Evolutionary conservation across 2,113 vertebrate species (phyloP).

Genomic region (Triplophysa dalaica): DNA sequence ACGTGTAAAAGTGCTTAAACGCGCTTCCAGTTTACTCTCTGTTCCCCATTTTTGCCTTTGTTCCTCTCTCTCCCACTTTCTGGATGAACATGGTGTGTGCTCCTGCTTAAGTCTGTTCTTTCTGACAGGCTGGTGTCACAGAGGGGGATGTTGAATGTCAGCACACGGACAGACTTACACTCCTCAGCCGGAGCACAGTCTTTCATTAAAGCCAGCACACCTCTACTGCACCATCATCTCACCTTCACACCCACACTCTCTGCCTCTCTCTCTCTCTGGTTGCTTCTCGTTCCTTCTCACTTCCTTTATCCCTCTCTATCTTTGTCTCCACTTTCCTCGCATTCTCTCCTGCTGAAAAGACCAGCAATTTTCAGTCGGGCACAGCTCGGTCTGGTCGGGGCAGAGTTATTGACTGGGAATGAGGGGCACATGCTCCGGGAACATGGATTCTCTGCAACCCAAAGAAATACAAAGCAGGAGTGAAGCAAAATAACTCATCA

Average conservation of each 20-base stretch:
- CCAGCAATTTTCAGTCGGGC: not conserved
- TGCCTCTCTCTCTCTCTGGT: not conserved
- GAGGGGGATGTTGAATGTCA: slow-evolving; percentile 51
- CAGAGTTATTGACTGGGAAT: too few species aligned
- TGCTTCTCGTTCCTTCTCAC: not conserved
- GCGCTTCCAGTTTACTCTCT: not conserved
- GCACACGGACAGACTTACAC: slow-evolving; percentile 38
- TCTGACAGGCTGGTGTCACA: slow-evolving; percentile 50
- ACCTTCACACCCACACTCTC: slow-evolving; percentile 33
- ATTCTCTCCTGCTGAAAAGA: not conserved
- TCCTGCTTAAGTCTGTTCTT: slow-evolving; percentile 37
- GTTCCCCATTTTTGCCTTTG: slow-evolving; percentile 10
- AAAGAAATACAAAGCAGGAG: too few species aligned
- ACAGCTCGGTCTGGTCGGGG: not conserved
- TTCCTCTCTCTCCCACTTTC: slow-evolving; percentile 4
- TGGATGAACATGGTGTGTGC: slow-evolving; percentile 29
- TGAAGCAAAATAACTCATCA: too few species aligned
- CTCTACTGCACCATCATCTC: slow-evolving; percentile 35
- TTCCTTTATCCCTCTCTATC: not conserved
- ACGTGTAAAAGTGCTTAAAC: not conserved
- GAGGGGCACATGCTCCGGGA: too few species aligned
- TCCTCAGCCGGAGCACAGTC: slow-evolving; percentile 31
- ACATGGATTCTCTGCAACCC: too few species aligned
- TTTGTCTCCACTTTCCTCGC: not conserved
- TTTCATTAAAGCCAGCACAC: slow-evolving; percentile 52